phyloP scores from a whole-genome alignment of 2,888 invertebrate genomes.

The Xanthorhoe designata region DNA sequence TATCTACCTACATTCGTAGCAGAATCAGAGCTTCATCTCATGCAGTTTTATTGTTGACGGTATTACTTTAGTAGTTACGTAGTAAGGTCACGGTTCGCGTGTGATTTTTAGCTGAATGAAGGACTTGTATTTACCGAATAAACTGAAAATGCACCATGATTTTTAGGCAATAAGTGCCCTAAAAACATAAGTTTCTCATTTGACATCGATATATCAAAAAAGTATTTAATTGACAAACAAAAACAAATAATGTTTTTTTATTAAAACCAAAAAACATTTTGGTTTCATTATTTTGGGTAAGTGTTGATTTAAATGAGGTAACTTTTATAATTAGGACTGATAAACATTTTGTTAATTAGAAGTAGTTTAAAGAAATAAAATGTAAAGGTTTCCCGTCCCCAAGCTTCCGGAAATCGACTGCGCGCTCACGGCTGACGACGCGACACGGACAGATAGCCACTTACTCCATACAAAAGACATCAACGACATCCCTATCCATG shows the following conservation, averaged over 20 bases:
- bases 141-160: conserved; percentile 41
- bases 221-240: too few species aligned
- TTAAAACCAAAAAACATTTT: too few species aligned
- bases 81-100: conserved; percentile 46
- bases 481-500: conserved; percentile 46
- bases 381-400: background rate
- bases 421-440: background rate
- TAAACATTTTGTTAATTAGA: too few species aligned
- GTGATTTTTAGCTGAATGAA: conserved; percentile 42
- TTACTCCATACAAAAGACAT: conserved; percentile 55
- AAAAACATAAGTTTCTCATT: too few species aligned
- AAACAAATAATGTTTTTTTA: too few species aligned
- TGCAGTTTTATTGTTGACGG: conserved; percentile 14
- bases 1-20: background rate
- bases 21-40: background rate
- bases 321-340: too few species aligned
- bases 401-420: background rate
- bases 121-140: conserved; percentile 44
- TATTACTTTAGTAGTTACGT: conserved; percentile 16
- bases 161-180: conserved; percentile 17
- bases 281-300: too few species aligned
- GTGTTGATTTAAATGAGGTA: too few species aligned
- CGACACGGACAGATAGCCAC: conserved; percentile 29
- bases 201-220: too few species aligned
- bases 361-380: too few species aligned